Evolutionary conservation across 2,113 vertebrate genomes (phyloP).

Genomic region (Chauna torquata): DNA sequence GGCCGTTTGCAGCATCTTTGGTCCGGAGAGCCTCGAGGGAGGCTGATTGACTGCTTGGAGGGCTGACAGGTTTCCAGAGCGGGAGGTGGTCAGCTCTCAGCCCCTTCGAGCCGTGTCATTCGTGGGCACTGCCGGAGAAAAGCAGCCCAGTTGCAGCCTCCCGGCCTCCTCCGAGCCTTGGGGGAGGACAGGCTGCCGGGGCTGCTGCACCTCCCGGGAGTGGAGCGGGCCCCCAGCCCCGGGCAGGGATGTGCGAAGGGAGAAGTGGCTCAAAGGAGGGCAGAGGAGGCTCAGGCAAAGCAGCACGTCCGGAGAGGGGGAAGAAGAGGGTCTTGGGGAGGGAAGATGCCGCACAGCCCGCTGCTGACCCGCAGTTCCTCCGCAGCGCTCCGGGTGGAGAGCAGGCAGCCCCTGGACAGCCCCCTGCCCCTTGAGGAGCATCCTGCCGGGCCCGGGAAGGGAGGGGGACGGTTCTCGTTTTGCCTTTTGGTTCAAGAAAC

Average conservation of each 20-base stretch:
- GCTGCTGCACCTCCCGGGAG: neutral
- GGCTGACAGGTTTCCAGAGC: neutral
- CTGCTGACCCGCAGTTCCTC: neutral
- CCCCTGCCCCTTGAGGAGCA: neutral
- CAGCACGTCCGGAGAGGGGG: neutral
- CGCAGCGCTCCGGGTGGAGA: neutral
- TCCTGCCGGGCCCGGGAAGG: neutral
- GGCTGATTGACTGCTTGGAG: neutral
- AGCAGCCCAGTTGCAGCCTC: neutral
- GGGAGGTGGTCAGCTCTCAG: neutral
- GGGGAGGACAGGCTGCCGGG: rapidly evolving
- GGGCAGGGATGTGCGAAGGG: neutral
- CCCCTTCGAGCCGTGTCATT: neutral
- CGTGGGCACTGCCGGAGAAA: neutral
- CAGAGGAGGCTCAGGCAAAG: neutral
- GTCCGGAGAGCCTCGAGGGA: neutral
- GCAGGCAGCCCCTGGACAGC: neutral
- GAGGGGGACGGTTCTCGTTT: neutral
- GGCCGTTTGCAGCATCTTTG: neutral
- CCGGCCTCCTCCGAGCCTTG: neutral
- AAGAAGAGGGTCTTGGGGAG: neutral
- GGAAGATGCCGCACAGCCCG: neutral
- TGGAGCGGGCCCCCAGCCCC: neutral
- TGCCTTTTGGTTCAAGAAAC: neutral
- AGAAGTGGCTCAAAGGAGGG: neutral